Percentiles rank a stretch among this genome's conserved stretches.
Evolutionary conservation across 2,888 invertebrate genomes (phyloP).

Genomic region (Oscheius onirici): DNA sequence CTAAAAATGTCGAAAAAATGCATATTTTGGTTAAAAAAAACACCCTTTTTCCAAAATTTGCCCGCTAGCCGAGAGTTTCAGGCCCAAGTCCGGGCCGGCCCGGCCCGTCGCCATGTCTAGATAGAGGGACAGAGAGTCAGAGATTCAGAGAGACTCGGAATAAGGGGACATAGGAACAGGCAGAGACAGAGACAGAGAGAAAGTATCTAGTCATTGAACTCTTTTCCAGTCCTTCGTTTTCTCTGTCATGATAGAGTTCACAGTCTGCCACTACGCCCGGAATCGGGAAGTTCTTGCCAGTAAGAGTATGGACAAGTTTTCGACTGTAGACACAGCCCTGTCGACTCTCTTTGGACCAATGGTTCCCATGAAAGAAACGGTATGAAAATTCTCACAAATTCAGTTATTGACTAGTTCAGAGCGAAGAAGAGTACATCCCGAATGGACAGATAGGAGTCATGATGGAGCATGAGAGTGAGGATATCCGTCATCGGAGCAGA

Average conservation of each 20-base stretch:
- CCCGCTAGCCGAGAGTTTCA: no score
- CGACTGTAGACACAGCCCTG: constrained; percentile 67
- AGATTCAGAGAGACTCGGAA: no score
- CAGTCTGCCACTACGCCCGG: constrained; percentile 66
- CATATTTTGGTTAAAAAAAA: no score
- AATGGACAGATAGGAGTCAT: constrained; percentile 52
- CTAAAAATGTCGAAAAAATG: no score
- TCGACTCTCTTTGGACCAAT: constrained; percentile 67
- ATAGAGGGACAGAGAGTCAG: no score
- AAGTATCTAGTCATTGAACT: constrained; percentile 48
- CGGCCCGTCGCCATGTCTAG: no score
- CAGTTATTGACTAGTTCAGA: constrained; percentile 5
- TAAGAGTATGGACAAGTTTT: constrained; percentile 50
- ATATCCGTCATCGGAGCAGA: constrained; percentile 52
- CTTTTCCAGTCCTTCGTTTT: constrained; percentile 64
- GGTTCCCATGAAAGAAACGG: constrained; percentile 19
- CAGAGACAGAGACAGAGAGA: no score
- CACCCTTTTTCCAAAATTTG: no score
- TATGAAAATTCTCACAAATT: not conserved
- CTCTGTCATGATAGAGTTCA: constrained; percentile 71
- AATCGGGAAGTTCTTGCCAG: constrained; percentile 57
- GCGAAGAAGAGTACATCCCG: constrained; percentile 59
- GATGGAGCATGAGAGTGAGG: constrained; percentile 43
- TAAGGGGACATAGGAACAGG: no score
- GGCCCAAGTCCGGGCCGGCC: no score